Evolutionary conservation across 2,797 vertebrate genomes (phyloP).

Genomic region (Crocidura indochinensis): DNA sequence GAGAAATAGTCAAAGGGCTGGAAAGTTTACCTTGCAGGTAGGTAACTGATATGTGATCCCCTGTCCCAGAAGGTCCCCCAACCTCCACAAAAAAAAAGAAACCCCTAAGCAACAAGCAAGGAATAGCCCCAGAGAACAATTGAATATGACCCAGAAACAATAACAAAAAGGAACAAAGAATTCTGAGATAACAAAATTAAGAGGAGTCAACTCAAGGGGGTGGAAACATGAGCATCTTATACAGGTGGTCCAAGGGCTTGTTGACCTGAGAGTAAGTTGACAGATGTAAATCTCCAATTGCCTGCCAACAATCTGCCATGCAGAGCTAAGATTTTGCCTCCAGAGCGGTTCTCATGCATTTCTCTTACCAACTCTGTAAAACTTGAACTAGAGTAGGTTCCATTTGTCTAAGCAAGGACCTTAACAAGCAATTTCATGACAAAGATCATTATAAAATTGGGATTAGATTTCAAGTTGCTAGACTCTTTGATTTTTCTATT

Average conservation of each 20-base stretch:
- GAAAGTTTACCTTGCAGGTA: no score
- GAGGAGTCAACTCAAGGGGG: not conserved
- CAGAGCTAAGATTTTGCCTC: not conserved
- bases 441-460: conserved; percentile 50
- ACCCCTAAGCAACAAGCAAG: no score
- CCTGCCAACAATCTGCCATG: not conserved
- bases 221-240: not conserved
- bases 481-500: conserved; percentile 27
- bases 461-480: not conserved
- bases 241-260: not conserved
- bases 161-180: not conserved
- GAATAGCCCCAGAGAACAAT: no score
- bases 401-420: conserved; percentile 48
- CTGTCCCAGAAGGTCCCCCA: no score
- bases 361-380: conserved; percentile 27
- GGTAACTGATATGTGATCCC: no score
- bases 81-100: no score
- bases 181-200: conserved; percentile 17
- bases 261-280: not conserved
- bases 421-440: conserved; percentile 30
- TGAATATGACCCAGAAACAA: no score
- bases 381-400: not conserved
- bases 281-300: conserved; percentile 20
- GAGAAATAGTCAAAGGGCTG: no score
- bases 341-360: not conserved